Base-by-base conservation (phyloP, 2,888 invertebrate species). In the Eupeodes luniger region DNA sequence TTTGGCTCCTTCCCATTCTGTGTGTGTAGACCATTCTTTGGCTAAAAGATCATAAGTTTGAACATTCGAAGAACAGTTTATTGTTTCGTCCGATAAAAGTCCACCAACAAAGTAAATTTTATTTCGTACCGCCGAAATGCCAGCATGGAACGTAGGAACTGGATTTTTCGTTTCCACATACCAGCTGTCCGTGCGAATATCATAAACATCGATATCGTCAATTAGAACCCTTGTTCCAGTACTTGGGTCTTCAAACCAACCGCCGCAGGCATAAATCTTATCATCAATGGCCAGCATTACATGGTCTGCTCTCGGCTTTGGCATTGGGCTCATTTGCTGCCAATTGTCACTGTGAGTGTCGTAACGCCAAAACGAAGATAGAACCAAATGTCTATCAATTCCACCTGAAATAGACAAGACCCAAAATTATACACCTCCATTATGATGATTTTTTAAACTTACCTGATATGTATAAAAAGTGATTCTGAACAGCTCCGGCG, bases 31-130 rank as follows among this genome's bases (percentile, higher is more conserved):
- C 96, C 96, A 96, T 14, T 93, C 92, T 89, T 95, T 94, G 0
- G 93, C 95, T 49, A 94, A 94, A 89, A 96, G 93, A 92, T 96
- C 95, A 91, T 95, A 96, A 89, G 95, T 95, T 91, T 96, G 96
- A 12, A 96, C 95, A 64, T 95, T 94, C 5, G 95, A 95, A 79
- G 96, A 96, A 85, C 96, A 95, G 91, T 96, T 95, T 90, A 96
- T 96, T 90, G 95, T 95, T n/a, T 92, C 95, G 90, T 96, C 95
- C 61, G 95, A 95, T 80, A 95, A 95, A 91, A 96, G 95, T 0
- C 96, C 96, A 12, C 96, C 96, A 85, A 96, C 95, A 90, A 96
- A 95, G 91, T 96, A 96, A 62, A 96, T 94, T 91, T 95, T 95
- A 27, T 94, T 93, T 47, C 95, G 94, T 19, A 96, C 94, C 34